These are phyloP conservation scores for Acronicta psi DNA, from an alignment of 2,888 invertebrate genomes.

Conservation along the genomic window DNA sequence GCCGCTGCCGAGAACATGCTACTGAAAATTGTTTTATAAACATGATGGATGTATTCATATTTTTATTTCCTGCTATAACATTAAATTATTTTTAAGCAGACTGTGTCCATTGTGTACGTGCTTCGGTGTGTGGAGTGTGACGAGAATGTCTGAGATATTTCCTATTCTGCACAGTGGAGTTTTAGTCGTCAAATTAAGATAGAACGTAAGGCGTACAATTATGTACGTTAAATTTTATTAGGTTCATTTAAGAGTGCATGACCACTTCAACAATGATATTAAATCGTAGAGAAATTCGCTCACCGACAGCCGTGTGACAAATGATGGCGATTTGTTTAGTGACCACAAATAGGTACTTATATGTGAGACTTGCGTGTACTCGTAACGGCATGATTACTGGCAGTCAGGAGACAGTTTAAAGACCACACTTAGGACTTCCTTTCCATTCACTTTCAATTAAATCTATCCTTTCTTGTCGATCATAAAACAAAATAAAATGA, in stretches of 20 bases:
- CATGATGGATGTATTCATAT: slow-evolving; percentile 6
- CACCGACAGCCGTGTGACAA: slow-evolving; percentile 67
- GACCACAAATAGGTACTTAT: slow-evolving; percentile 60
- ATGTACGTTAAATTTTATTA: no score
- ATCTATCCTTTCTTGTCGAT: background rate
- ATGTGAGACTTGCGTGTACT: slow-evolving; percentile 48
- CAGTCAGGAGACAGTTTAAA: slow-evolving; percentile 16
- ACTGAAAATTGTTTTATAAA: slow-evolving; percentile 18
- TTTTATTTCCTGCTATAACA: slow-evolving; percentile 10
- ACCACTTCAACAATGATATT: slow-evolving; percentile 43
- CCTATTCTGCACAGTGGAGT: no score
- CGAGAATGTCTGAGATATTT: background rate
- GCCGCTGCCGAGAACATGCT: background rate
- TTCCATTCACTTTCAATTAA: slow-evolving; percentile 34
- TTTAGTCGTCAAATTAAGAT: no score
- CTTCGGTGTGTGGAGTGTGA: background rate
- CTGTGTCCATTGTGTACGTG: background rate
- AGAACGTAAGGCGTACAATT: no score
- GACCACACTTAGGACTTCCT: slow-evolving; percentile 22
- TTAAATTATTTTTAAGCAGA: slow-evolving; percentile 3
- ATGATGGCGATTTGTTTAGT: slow-evolving; percentile 71
- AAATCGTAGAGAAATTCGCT: slow-evolving; percentile 68
- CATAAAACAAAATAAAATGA: no score
- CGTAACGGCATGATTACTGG: slow-evolving; percentile 58
- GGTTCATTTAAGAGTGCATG: slow-evolving; percentile 26